Evolutionary conservation across 1,140 invertebrate species (phyloP).

Genomic region (Lordiphosa stackelbergi): DNA sequence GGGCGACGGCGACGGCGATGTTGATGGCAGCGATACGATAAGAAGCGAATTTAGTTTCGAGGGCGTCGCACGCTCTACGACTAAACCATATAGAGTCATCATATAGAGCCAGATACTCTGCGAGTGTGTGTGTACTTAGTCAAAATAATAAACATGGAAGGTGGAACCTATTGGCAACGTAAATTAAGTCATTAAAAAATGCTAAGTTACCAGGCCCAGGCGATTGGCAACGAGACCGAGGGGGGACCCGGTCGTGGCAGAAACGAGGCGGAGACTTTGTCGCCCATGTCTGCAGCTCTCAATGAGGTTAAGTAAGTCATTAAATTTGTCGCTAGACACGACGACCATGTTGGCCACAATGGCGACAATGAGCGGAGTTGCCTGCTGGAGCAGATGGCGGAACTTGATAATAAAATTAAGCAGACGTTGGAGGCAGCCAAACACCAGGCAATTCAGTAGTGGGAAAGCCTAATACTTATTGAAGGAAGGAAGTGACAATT

Average conservation of each 20-base stretch:
- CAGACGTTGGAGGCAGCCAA: conserved; percentile 29
- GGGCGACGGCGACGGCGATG: conserved; percentile 28
- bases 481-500: conserved; percentile 60
- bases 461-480: conserved; percentile 29
- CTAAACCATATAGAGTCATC: conserved; percentile 53
- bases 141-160: conserved; percentile 74
- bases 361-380: conserved; percentile 55
- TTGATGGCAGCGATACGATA: conserved; percentile 56
- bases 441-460: conserved; percentile 24
- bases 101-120: conserved; percentile 31
- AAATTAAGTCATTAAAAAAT: conserved; percentile 76
- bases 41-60: conserved; percentile 58
- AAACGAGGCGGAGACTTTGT: conserved; percentile 57
- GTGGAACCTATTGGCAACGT: conserved; percentile 73
- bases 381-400: conserved; percentile 48
- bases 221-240: conserved; percentile 19
- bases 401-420: conserved; percentile 68
- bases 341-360: conserved; percentile 69
- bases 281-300: conserved; percentile 40
- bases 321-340: conserved; percentile 75
- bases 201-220: conserved; percentile 45
- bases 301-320: conserved; percentile 73
- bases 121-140: conserved; percentile 51
- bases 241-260: conserved; percentile 23
- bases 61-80: conserved; percentile 66